Evolutionary conservation across 1,140 invertebrate species (phyloP), one percentile per base, ranked within the genome.

Genomic region (Pectinophora gossypiella): DNA sequence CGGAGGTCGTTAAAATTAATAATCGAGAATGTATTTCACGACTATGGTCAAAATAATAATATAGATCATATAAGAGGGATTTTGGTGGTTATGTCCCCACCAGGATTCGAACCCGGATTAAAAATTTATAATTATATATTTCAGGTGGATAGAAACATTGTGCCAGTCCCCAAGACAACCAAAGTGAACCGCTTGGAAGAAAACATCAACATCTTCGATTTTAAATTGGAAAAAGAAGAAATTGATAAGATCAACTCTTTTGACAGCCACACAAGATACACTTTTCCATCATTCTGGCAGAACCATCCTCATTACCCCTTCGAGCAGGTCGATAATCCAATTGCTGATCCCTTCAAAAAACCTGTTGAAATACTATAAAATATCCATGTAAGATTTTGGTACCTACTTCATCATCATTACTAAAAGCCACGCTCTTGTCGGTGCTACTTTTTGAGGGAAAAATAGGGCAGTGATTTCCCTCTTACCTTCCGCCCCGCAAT

Each of bases 91-190:
- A n/a, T n/a, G n/a, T n/a, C n/a, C n/a, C n/a, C n/a, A 32, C 2
- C 27, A n/a, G n/a, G n/a, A 32, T 32, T 32, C 1, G 2, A 9
- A 7, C 7, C n/a, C 27, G 1, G 27, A 3, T 32, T 32, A 2
- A 3, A 12, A 32, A 3, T 2, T 9, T 32, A 32, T 3, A 16
- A 13, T 27, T 16, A 19, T 53, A 13, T 56, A 58, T 72, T 70
- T 7, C 67, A 95, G 91, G 75, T 96, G 40, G 94, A 97, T 68
- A 90, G 93, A 62, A 93, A 93, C 7, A 89, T 95, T 22, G 87
- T 94, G 20, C 93, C 95, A 0, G 92, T 98, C 63, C 94, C 96
- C 1, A 98, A 97, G 81, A 95, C 94, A 1, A 91, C 94, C 0
- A 96, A 91, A 3, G 90, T 91, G 49, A 89, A 89, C 1, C 89